Evolutionary conservation across 2,113 vertebrate genomes (phyloP).

Genomic region (Aphelocoma coerulescens): DNA sequence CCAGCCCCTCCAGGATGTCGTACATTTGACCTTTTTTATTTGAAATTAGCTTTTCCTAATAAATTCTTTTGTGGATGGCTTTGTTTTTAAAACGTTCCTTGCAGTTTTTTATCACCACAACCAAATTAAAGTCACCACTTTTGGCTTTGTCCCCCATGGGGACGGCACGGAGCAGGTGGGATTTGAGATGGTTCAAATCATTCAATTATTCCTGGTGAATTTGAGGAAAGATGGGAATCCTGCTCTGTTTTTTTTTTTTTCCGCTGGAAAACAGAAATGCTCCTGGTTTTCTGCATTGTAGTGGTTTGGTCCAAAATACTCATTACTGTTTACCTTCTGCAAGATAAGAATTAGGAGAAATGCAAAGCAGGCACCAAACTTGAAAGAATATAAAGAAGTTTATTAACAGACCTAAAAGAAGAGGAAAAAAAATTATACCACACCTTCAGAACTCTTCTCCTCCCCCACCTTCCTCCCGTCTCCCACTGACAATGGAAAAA

Average conservation of each 20-base stretch:
- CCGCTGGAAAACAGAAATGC: rapidly evolving
- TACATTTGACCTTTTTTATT: not conserved
- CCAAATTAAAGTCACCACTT: not conserved
- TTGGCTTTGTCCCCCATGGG: not conserved
- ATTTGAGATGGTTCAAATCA: not conserved
- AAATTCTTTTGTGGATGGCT: not conserved
- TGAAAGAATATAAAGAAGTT: too few relatives aligned
- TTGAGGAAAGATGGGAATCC: not conserved
- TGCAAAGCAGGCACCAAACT: too few relatives aligned
- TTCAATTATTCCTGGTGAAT: rapidly evolving
- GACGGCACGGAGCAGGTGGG: not conserved
- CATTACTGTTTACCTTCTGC: too few relatives aligned
- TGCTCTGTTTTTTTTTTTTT: not conserved
- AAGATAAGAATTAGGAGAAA: too few relatives aligned
- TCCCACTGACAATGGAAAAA: too few relatives aligned
- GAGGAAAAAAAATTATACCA: too few relatives aligned
- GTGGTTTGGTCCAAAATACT: too few relatives aligned
- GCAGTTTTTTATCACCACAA: not conserved
- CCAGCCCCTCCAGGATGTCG: not conserved
- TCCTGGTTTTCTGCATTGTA: not conserved
- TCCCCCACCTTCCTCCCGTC: too few relatives aligned
- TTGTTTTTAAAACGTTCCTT: not conserved
- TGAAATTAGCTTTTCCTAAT: not conserved
- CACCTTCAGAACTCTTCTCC: too few relatives aligned
- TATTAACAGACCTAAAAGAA: too few relatives aligned